Evolutionary conservation across 2,888 invertebrate genomes (phyloP).

Genomic region (Drosophila algonquin): DNA sequence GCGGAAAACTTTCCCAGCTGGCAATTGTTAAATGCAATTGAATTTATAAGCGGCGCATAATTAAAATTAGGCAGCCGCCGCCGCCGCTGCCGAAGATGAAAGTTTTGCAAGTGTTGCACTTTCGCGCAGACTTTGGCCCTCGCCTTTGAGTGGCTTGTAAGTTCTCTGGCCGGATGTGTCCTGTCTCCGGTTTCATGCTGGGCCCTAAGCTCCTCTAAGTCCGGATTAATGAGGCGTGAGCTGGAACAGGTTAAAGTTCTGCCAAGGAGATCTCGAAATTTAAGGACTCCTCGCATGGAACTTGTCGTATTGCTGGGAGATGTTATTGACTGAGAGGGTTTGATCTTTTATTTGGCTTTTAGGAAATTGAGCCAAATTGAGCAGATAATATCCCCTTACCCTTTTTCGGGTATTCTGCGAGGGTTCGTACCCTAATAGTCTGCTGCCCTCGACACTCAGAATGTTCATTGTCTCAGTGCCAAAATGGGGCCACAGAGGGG

Average conservation of each 20-base stretch:
- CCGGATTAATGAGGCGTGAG: slow-evolving; percentile 18
- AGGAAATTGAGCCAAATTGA: neutral
- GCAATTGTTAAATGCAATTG: slow-evolving; percentile 79
- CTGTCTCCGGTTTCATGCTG: slow-evolving; percentile 5
- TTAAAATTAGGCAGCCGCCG: slow-evolving; percentile 74
- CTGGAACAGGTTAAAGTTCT: neutral
- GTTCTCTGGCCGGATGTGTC: slow-evolving; percentile 43
- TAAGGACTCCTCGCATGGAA: neutral
- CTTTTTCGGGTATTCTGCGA: neutral
- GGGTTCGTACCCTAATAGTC: neutral
- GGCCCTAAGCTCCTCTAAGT: neutral
- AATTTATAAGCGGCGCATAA: slow-evolving; percentile 77
- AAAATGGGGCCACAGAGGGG: neutral
- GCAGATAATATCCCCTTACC: neutral
- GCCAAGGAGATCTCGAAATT: neutral
- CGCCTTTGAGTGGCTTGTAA: slow-evolving; percentile 42
- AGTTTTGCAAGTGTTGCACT: slow-evolving; percentile 70
- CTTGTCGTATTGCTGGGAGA: too few species aligned
- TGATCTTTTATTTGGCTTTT: neutral
- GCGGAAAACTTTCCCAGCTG: slow-evolving; percentile 46
- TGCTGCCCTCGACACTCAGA: neutral
- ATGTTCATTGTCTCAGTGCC: neutral
- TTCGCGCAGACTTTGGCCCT: slow-evolving; percentile 34
- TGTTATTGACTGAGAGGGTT: too few species aligned
- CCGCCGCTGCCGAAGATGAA: slow-evolving; percentile 59